These are phyloP conservation scores for Lerista edwardsae DNA, from an alignment of 2,797 vertebrate genomes.

Conservation along the genomic window DNA sequence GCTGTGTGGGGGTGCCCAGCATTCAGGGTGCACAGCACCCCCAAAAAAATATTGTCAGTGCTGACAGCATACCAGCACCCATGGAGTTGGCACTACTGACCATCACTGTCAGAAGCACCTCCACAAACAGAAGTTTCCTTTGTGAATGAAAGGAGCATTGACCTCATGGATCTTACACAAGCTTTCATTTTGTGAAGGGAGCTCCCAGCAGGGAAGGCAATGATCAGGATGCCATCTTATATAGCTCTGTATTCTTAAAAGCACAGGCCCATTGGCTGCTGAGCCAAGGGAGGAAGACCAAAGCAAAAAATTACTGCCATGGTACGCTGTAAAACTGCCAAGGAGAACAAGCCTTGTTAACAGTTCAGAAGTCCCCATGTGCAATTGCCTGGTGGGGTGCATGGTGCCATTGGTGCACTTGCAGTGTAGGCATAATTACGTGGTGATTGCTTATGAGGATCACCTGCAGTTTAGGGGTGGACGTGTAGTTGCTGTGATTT, in stretches of 20 bases:
- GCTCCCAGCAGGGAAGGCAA: too few species aligned
- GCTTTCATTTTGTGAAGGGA: too few species aligned
- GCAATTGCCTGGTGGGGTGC: not conserved
- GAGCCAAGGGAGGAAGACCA: not conserved
- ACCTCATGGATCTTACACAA: too few species aligned
- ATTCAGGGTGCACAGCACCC: too few species aligned
- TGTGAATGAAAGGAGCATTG: too few species aligned
- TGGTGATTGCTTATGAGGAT: not conserved
- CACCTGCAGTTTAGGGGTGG: too few species aligned
- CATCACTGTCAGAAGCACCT: not conserved
- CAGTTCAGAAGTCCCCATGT: fast-evolving
- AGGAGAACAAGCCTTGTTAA: not conserved
- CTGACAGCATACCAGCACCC: too few species aligned
- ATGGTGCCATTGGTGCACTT: not conserved
- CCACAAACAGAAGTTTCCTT: too few species aligned
- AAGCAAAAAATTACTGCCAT: constrained; percentile 10
- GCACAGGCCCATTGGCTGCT: not conserved
- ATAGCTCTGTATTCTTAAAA: not conserved
- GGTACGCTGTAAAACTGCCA: not conserved
- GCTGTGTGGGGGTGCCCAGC: too few species aligned
- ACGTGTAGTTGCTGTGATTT: not conserved
- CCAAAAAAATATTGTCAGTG: too few species aligned
- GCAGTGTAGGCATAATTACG: not conserved
- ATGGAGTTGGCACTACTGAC: too few species aligned
- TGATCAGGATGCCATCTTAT: too few species aligned